Evolutionary conservation across 1,140 invertebrate genomes (phyloP).

Genomic region (Drosophila kanapiae): DNA sequence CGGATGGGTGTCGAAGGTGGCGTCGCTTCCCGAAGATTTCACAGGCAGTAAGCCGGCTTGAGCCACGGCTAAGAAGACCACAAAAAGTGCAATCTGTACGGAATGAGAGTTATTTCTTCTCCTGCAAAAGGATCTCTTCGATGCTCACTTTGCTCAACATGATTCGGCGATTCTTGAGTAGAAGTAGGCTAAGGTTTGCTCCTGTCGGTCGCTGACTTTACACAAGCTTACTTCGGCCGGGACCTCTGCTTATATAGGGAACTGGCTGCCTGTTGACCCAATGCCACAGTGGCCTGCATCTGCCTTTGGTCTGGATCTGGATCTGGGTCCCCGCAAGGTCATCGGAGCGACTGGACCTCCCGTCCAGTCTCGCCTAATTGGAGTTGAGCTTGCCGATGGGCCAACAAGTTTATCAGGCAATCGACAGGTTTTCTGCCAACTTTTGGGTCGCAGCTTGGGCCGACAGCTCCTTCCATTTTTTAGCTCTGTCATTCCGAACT

Average conservation of each 20-base stretch:
- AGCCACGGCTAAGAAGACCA: conserved; percentile 33
- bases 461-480: conserved; percentile 9
- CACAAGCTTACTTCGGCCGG: conserved; percentile 25
- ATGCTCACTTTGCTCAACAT: conserved; percentile 62
- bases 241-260: conserved; percentile 55
- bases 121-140: neutral
- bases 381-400: conserved; percentile 23
- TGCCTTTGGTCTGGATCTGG: conserved; percentile 7
- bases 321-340: conserved; percentile 53
- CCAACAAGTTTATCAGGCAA: conserved; percentile 71
- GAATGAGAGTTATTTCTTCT: neutral
- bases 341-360: conserved; percentile 37
- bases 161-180: conserved; percentile 2
- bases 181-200: conserved; percentile 29
- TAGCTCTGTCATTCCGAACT: conserved; percentile 14
- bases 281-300: conserved; percentile 57
- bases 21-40: conserved; percentile 32
- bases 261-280: conserved; percentile 52
- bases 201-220: conserved; percentile 36
- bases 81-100: conserved; percentile 36
- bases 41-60: conserved; percentile 54
- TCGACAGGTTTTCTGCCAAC: conserved; percentile 67
- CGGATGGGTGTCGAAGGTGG: conserved; percentile 76
- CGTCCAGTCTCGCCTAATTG: conserved; percentile 66
- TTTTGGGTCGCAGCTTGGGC: neutral